These are phyloP conservation scores for Venusia cambrica DNA, from an alignment of 2,888 invertebrate species.

Conservation along the genomic window DNA sequence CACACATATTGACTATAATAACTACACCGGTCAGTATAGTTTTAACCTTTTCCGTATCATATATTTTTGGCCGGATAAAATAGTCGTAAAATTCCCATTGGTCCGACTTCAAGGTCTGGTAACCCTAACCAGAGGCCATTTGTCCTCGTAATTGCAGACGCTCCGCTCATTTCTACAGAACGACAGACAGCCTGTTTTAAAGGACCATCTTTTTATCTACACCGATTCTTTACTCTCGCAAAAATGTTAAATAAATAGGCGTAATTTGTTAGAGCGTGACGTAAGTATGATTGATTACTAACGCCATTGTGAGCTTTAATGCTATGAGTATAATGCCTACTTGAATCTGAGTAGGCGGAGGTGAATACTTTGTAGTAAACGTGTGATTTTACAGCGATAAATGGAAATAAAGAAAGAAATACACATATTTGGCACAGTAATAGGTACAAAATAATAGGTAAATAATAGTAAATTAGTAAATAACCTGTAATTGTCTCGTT, in stretches of 20 bases:
- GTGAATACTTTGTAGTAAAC: slow-evolving; percentile 5
- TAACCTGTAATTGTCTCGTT: too few species aligned
- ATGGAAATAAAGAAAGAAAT: too few species aligned
- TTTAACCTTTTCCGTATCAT: too few species aligned
- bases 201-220: slow-evolving; percentile 35
- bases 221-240: slow-evolving; percentile 17
- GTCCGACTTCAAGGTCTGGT: slow-evolving; percentile 5
- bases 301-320: slow-evolving; percentile 11
- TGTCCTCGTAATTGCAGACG: slow-evolving; percentile 48
- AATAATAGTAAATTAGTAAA: too few species aligned
- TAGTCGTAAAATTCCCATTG: slow-evolving; percentile 1
- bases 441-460: too few species aligned
- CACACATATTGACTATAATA: too few species aligned
- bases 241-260: slow-evolving; percentile 24
- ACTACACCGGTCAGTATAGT: too few species aligned
- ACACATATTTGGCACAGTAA: too few species aligned
- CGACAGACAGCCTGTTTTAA: slow-evolving; percentile 43
- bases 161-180: slow-evolving; percentile 37
- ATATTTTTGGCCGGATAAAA: too few species aligned
- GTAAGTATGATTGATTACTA: slow-evolving; percentile 21
- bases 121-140: slow-evolving; percentile 33
- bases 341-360: slow-evolving; percentile 1
- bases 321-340: slow-evolving; percentile 9
- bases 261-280: slow-evolving; percentile 16
- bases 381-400: too few species aligned